Percentiles rank a stretch among this genome's conserved stretches.
These are phyloP conservation scores for Calliopsis andreniformis DNA, from an alignment of 1,140 invertebrate species.

Conservation along the genomic window DNA sequence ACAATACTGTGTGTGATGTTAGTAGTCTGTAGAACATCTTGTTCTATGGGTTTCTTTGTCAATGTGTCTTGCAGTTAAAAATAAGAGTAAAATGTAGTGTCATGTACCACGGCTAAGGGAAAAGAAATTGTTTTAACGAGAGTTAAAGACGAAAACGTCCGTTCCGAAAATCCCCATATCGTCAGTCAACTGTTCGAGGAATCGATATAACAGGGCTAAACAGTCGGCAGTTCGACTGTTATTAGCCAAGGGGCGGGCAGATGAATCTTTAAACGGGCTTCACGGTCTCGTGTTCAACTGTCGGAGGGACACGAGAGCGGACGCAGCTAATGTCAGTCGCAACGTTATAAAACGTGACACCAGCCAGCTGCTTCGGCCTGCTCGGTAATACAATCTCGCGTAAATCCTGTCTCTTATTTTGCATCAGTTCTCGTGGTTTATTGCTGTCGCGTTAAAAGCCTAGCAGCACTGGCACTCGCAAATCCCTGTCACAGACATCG, in stretches of 20 bases:
- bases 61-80: too few relatives aligned
- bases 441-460: conserved; percentile 61
- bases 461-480: conserved; percentile 35
- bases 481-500: conserved; percentile 26
- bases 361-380: conserved; percentile 58
- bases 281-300: conserved; percentile 3
- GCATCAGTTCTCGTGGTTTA: conserved; percentile 57
- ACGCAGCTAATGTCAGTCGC: conserved; percentile 64
- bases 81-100: too few relatives aligned
- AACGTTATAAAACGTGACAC: conserved; percentile 71
- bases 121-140: too few relatives aligned
- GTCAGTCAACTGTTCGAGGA: conserved; percentile 29
- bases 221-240: conserved; percentile 4
- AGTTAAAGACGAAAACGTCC: background rate
- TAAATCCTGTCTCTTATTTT: conserved; percentile 66
- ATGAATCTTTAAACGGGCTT: conserved; percentile 45
- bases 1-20: too few relatives aligned
- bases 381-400: conserved; percentile 69
- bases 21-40: too few relatives aligned
- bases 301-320: conserved; percentile 33
- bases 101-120: too few relatives aligned
- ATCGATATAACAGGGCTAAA: background rate
- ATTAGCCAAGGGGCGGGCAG: background rate
- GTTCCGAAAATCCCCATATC: background rate
- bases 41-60: too few relatives aligned